Conservation (phyloP, 1,140 invertebrate genomes). For the Megathymus violae region DNA sequence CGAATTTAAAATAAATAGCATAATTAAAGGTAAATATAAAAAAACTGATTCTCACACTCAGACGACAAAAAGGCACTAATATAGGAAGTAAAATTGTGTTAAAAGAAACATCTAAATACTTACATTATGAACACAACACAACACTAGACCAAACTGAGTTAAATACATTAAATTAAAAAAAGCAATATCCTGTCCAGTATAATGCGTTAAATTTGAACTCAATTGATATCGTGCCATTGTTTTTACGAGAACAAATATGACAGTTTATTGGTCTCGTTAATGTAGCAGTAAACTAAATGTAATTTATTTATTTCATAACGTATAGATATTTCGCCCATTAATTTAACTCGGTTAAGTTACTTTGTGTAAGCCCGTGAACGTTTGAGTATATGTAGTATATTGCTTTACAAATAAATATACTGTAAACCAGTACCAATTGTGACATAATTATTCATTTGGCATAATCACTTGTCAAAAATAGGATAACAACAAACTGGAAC, state of each 20-base stretch:
- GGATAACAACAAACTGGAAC: slow-evolving; percentile 4
- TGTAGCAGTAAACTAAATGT: no score
- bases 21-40: slow-evolving; percentile 12
- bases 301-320: no score
- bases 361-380: no score
- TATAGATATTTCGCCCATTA: no score
- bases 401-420: no score
- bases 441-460: slow-evolving; percentile 3
- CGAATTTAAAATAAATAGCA: slow-evolving; percentile 19
- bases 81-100: background rate
- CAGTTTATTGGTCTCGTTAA: no score
- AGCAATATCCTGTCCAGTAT: no score
- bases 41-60: background rate
- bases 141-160: slow-evolving; percentile 12
- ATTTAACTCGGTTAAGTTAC: no score
- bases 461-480: background rate
- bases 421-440: slow-evolving; percentile 1
- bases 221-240: no score
- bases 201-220: no score
- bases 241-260: no score
- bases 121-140: slow-evolving; percentile 20
- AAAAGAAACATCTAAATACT: slow-evolving; percentile 12
- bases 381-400: no score
- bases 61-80: slow-evolving; percentile 6
- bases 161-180: slow-evolving; percentile 10